Evolutionary conservation across 1,140 invertebrate species (phyloP), one percentile per base, ranked within the genome.

Genomic region (Halyomorpha halys): DNA sequence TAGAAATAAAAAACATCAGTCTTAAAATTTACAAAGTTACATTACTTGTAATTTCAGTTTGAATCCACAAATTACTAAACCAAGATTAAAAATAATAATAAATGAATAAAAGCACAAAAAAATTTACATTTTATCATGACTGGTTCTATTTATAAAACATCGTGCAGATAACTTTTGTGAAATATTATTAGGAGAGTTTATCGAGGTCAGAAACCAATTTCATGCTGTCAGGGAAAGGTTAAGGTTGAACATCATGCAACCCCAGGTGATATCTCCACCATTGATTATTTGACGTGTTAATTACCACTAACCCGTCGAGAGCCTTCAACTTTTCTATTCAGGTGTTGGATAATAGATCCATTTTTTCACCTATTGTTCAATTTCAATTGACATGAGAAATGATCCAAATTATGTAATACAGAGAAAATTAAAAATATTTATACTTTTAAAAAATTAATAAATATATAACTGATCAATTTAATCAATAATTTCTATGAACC

Each of bases 201-300:
- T 47, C 30, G 44, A 25, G 39, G 60, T 44, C n/a, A 25, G 60
- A 61, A 45, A 47, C 19, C 53, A 56, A 47, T 25, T 25, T 61
- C 18, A 47, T 45, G 44, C 39, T 45, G 44, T 61, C 39, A 44
- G 60, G 60, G n/a, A 61, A 60, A 61, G 60, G 60, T 61, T 47
- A 61, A 34, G 60, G 60, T n/a, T 61, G 39, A 61, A 23, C 44
- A 45, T 61, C 60, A 61, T 47, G 60, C 21, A 56, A 51, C 51
- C 51, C 49, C 25, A 18, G 27, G 44, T 47, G 45, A 51, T 49
- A 45, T 61, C 34, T 53, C 56, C 45, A 34, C 6, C 39, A 61
- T 65, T 60, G 45, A 60, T 65, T 65, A 61, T 60, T 34, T 65
- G 51, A 65, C 64, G 62, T 63, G 62, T 44, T 63, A 63, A 63